Percentiles rank a stretch among this genome's conserved stretches.
phyloP scores from a whole-genome alignment of 1,140 invertebrate genomes.

The Dreissena polymorpha region DNA sequence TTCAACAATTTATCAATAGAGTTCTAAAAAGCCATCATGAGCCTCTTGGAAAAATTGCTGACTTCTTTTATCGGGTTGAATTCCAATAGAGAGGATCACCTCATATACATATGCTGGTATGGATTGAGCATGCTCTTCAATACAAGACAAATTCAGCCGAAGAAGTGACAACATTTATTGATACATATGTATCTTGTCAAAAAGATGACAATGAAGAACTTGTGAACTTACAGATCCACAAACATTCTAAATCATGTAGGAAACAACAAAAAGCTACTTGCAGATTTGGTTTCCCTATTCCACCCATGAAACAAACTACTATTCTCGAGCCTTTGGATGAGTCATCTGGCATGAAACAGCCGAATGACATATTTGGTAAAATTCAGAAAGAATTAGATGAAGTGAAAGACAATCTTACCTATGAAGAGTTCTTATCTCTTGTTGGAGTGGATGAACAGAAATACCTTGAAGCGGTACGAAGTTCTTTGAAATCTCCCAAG shows the following conservation, averaged over 20 bases:
- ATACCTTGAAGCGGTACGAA: conserved; percentile 56
- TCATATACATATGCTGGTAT: conserved; percentile 53
- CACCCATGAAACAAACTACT: conserved; percentile 55
- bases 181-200: conserved; percentile 52
- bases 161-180: conserved; percentile 28
- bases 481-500: conserved; percentile 48
- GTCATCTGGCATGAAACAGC: conserved; percentile 9
- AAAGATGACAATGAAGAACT: conserved; percentile 20
- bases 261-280: conserved; percentile 32
- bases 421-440: conserved; percentile 52
- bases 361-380: conserved; percentile 36
- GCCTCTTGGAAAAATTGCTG: conserved; percentile 45
- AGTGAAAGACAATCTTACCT: conserved; percentile 24
- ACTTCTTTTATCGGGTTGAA: conserved; percentile 48
- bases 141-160: conserved; percentile 19
- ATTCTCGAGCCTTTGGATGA: conserved; percentile 54
- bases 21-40: conserved; percentile 45
- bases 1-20: conserved; percentile 47
- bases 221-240: conserved; percentile 36
- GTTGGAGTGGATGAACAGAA: conserved; percentile 46
- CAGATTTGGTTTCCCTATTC: conserved; percentile 60
- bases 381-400: conserved; percentile 19
- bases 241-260: conserved; percentile 41
- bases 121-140: conserved; percentile 41
- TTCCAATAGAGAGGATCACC: conserved; percentile 54